A percentile compares a stretch with the other conserved stretches of the same genome.
Conservation (phyloP, 1,140 invertebrate genomes). For the Diabrotica virgifera region DNA sequence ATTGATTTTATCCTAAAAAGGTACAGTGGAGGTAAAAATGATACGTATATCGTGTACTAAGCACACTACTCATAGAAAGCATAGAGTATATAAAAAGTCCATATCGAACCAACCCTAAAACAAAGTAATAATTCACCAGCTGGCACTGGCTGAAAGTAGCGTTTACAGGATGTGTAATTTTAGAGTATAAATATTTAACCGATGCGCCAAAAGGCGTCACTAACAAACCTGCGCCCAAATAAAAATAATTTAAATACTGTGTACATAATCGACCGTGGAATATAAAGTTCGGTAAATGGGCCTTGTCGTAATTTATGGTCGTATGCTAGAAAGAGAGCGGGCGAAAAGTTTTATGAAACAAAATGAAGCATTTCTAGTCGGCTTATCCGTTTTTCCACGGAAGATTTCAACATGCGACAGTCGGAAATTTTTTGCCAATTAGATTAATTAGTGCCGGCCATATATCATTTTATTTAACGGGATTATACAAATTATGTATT, state of each 20-base stretch:
- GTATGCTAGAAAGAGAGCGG: background rate
- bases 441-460: no score
- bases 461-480: no score
- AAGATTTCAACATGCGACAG: no score
- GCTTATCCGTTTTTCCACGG: no score
- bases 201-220: slow-evolving; percentile 24
- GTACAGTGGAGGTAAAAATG: no score
- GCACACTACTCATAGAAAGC: no score
- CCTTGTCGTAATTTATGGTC: slow-evolving; percentile 26
- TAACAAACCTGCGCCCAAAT: slow-evolving; percentile 26
- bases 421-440: no score
- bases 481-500: no score
- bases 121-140: background rate
- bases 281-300: slow-evolving; percentile 30
- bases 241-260: slow-evolving; percentile 32
- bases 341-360: background rate
- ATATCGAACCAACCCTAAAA: no score
- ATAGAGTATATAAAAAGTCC: no score
- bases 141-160: slow-evolving; percentile 7
- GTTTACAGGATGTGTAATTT: slow-evolving; percentile 19
- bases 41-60: no score
- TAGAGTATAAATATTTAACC: slow-evolving; percentile 16
- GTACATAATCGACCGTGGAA: slow-evolving; percentile 30
- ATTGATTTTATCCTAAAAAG: no score
- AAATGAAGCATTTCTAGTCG: background rate